Base-by-base conservation (phyloP, 2,888 invertebrate genomes). In the Apodemia hepburni region DNA sequence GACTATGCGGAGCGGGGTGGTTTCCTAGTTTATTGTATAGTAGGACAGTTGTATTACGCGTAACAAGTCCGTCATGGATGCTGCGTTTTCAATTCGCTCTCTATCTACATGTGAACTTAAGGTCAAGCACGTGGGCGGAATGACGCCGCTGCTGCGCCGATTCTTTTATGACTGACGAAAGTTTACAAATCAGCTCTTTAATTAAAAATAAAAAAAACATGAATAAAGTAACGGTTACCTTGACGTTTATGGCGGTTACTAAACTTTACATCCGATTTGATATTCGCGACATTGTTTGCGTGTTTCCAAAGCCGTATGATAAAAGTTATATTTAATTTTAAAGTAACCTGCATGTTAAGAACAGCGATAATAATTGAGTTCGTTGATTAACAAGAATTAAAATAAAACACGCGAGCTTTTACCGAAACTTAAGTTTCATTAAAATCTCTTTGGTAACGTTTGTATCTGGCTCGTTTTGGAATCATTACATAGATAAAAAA, bases 61-160 rank as follows among this genome's bases (percentile, higher is more conserved):
- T 17, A 2, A 17, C 8, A 47, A 47, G 7, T 47, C 45, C 45
- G 17, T 17, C 5, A n/a, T 45, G 5, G 17, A 17, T 17, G 38
- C 38, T 38, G 45, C 45, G 17, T 47, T 47, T 47, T 8, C 4
- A 47, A 47, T 47, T 47, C 8, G n/a, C 17, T 17, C n/a, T 35
- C 2, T 35, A 12, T 47, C n/a, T 47, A 6, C 45, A 47, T 17
- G n/a, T 47, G 45, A 47, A 47, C 45, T 47, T 57, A 27, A 57
- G 54, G 54, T 57, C 54, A 57, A 57, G 27, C 27, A 27, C 15
- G 54, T 57, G 54, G 54, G 54, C 27, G 29, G 22, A 54, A 54
- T 54, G 51, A 15, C 27, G 27, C 5, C 22, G 22, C 27, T 29
- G 7, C 29, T 15, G 2, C 27, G 54, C 29, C 29, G 54, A n/a